These are phyloP conservation scores for Umimayanthus kanabou DNA, from an alignment of 92 coral and sea anemone genomes.

Conservation along the genomic window DNA sequence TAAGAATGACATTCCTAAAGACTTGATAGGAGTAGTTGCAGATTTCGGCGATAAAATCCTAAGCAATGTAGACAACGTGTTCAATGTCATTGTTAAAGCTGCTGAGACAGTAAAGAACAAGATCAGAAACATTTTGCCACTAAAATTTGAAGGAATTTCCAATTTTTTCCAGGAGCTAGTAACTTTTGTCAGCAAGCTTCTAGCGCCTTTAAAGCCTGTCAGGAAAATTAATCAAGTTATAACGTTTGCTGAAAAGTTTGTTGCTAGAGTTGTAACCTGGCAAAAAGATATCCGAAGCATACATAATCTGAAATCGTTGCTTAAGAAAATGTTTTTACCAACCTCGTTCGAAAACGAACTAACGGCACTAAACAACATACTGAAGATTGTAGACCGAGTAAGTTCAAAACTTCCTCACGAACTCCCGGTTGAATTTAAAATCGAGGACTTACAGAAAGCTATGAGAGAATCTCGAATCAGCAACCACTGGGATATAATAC, in stretches of 20 bases:
- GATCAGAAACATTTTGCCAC: conserved; percentile 56
- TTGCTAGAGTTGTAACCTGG: conserved; percentile 66
- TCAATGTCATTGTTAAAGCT: conserved; percentile 65
- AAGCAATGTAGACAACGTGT: conserved; percentile 64
- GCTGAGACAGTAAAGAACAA: conserved; percentile 64
- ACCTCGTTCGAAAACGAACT: conserved; percentile 72
- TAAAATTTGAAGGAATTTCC: conserved; percentile 55
- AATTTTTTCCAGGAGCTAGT: conserved; percentile 68
- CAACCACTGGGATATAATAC: conserved; percentile 52
- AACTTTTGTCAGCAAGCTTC: conserved; percentile 64
- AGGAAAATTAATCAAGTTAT: conserved; percentile 57
- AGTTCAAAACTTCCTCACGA: conserved; percentile 72
- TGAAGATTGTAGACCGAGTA: conserved; percentile 62
- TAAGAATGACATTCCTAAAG: conserved; percentile 96
- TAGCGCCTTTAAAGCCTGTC: conserved; percentile 69
- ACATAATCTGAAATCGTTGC: conserved; percentile 62
- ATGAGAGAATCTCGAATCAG: background rate
- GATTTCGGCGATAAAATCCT: conserved; percentile 81
- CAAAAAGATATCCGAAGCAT: conserved; percentile 61
- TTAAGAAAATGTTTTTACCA: conserved; percentile 38
- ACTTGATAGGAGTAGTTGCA: conserved; percentile 79
- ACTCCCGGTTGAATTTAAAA: conserved; percentile 69
- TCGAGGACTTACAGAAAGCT: conserved; percentile 63
- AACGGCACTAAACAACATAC: conserved; percentile 68
- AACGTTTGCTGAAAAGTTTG: conserved; percentile 59